These are phyloP conservation scores for Cynaeus angustus DNA, from an alignment of 2,888 invertebrate species.

Conservation along the genomic window DNA sequence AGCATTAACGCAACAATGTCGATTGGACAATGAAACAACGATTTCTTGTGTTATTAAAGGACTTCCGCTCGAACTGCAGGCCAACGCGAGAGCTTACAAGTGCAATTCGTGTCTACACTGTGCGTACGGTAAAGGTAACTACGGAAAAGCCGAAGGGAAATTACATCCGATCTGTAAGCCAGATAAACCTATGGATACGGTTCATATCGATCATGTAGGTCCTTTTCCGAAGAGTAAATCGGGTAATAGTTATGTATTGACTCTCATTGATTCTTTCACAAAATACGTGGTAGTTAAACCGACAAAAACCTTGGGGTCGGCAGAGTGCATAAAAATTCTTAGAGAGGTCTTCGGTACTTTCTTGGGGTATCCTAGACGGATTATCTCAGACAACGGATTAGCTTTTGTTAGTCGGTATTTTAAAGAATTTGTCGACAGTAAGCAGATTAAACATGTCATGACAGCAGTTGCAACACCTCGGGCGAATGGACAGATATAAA, in stretches of 20 bases:
- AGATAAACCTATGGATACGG: conserved; percentile 23
- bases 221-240: conserved; percentile 50
- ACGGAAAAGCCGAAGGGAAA: conserved; percentile 42
- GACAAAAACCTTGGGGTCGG: conserved; percentile 22
- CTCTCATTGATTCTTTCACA: conserved; percentile 52
- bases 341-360: conserved; percentile 24
- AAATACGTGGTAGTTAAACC: conserved; percentile 46
- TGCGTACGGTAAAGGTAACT: conserved; percentile 58
- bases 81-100: conserved; percentile 51
- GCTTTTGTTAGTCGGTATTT: conserved; percentile 51
- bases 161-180: conserved; percentile 34
- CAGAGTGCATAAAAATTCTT: conserved; percentile 20
- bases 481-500: conserved; percentile 60
- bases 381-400: conserved; percentile 53
- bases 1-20: conserved; percentile 53
- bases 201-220: conserved; percentile 52
- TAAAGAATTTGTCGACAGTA: conserved; percentile 41
- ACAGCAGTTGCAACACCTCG: conserved; percentile 54
- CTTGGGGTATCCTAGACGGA: conserved; percentile 51
- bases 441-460: conserved; percentile 48
- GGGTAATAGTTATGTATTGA: conserved; percentile 48
- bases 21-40: conserved; percentile 49
- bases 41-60: conserved; percentile 54
- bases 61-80: conserved; percentile 50
- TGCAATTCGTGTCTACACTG: conserved; percentile 56